phyloP scores from a whole-genome alignment of 2,113 vertebrate genomes.

The Thalassarche chlororhynchos region DNA sequence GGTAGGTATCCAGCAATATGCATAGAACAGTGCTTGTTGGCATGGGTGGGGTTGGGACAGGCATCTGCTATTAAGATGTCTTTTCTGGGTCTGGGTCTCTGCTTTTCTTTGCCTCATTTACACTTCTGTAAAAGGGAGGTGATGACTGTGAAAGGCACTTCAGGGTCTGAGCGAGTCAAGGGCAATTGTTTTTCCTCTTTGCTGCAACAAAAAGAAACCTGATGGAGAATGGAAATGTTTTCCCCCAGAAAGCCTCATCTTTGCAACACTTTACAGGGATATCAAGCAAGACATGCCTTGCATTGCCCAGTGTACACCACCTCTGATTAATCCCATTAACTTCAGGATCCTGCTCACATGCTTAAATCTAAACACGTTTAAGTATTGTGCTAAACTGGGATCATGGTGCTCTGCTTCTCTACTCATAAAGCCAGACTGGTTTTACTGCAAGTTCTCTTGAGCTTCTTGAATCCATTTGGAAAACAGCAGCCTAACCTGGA shows the following conservation, averaged over 20 bases:
- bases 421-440: neutral
- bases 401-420: neutral
- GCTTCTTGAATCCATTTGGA: neutral
- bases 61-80: neutral
- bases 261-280: neutral
- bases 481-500: neutral
- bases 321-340: neutral
- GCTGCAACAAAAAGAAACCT: neutral
- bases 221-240: neutral
- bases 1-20: neutral
- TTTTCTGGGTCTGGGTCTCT: neutral
- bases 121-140: neutral
- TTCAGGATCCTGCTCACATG: neutral
- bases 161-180: neutral
- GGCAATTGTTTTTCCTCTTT: neutral
- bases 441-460: neutral
- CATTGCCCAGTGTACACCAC: neutral
- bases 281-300: neutral
- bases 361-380: neutral
- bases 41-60: neutral
- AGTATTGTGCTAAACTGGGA: neutral
- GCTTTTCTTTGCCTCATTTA: neutral
- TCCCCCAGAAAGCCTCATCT: neutral
- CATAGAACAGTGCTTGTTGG: neutral
- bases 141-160: neutral